phyloP scores from a whole-genome alignment of 1,140 invertebrate species.

The Bicyclus anynana region DNA sequence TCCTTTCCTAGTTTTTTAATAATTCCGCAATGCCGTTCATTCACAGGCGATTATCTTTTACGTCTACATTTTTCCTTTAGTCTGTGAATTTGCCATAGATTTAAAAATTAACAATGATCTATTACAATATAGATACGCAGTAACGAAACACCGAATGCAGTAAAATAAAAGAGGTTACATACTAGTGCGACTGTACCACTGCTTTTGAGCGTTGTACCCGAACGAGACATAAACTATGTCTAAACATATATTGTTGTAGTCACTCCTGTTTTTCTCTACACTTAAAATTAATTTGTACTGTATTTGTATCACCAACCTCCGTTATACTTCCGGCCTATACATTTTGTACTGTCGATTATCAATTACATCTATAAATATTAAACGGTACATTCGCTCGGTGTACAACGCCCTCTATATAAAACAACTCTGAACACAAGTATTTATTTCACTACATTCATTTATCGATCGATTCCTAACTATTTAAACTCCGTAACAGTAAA shows the following conservation, averaged over 20 bases:
- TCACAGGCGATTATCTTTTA: no score
- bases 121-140: neutral
- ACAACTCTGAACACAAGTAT: constrained; percentile 58
- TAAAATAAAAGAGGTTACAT: neutral
- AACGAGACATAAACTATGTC: constrained; percentile 43
- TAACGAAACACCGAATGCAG: neutral
- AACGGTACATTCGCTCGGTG: constrained; percentile 51
- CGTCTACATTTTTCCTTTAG: neutral
- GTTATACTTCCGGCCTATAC: constrained; percentile 45
- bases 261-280: constrained; percentile 45
- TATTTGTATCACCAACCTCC: constrained; percentile 58
- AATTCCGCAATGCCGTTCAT: no score
- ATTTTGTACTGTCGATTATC: constrained; percentile 55
- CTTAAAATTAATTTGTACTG: constrained; percentile 75
- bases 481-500: constrained; percentile 55
- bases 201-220: constrained; percentile 58
- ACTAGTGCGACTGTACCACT: constrained; percentile 58
- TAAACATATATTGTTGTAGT: constrained; percentile 39
- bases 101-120: neutral
- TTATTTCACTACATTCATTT: constrained; percentile 64
- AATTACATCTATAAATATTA: constrained; percentile 39
- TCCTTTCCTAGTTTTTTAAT: no score
- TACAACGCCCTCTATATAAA: constrained; percentile 50
- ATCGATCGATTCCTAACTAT: constrained; percentile 30
- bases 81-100: neutral